A percentile compares a stretch with the other conserved stretches of the same genome.
Evolutionary conservation across 2,888 invertebrate genomes (phyloP).

Genomic region (Rhogogaster chlorosoma): DNA sequence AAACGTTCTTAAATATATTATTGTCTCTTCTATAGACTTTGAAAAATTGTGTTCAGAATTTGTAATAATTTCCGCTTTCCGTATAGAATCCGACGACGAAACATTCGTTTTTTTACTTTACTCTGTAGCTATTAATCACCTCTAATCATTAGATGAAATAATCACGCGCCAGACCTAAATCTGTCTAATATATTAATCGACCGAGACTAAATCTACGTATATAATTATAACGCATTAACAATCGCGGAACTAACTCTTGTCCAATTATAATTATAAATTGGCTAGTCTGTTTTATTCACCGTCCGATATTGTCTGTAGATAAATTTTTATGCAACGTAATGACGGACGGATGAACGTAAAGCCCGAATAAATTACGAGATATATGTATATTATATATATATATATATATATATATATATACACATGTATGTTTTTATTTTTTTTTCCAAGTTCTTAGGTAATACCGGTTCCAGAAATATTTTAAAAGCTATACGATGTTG

Average conservation of each 20-base stretch:
- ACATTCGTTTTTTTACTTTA: background rate
- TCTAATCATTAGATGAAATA: background rate
- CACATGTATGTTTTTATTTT: background rate
- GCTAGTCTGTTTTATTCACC: background rate
- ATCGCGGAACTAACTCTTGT: background rate
- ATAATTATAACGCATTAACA: background rate
- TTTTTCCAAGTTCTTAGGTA: background rate
- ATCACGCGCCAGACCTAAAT: background rate
- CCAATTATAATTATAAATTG: background rate
- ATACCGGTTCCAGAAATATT: background rate
- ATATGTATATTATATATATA: background rate
- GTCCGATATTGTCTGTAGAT: background rate
- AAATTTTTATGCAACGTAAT: background rate
- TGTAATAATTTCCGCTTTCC: slow-evolving; percentile 7
- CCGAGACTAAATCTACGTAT: background rate
- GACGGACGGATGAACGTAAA: background rate
- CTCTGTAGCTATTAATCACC: background rate
- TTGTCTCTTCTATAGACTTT: background rate
- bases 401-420: background rate
- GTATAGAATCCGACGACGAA: background rate
- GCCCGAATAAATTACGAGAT: background rate
- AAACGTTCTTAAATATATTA: background rate
- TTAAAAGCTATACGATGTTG: background rate
- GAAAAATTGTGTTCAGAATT: slow-evolving; percentile 7
- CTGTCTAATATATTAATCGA: background rate